phyloP scores from a whole-genome alignment of 2,888 invertebrate genomes.

The Brachyptera risi region DNA sequence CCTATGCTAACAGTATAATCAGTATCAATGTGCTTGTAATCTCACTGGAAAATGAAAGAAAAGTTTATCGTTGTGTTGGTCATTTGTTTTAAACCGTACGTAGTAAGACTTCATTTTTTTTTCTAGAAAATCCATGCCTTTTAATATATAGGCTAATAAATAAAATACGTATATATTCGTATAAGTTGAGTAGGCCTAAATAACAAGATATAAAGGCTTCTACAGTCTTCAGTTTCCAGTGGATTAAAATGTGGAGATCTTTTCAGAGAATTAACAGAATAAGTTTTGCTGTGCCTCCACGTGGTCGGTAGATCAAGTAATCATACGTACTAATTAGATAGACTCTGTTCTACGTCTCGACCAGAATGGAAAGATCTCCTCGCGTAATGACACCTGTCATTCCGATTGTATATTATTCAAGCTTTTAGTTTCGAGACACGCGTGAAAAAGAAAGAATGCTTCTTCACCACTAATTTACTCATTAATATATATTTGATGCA shows the following conservation, averaged over 20 bases:
- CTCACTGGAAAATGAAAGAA: slow-evolving; percentile 33
- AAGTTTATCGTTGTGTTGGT: too few relatives aligned
- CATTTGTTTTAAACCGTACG: background rate
- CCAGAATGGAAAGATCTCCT: slow-evolving; percentile 14
- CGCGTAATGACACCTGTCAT: background rate
- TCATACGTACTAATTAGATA: too few relatives aligned
- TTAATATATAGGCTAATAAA: too few relatives aligned
- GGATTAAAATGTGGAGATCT: slow-evolving; percentile 31
- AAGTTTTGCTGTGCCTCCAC: too few relatives aligned
- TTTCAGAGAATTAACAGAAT: slow-evolving; percentile 28
- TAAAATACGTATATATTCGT: too few relatives aligned
- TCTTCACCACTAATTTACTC: slow-evolving; percentile 8
- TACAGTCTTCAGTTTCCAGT: slow-evolving; percentile 30
- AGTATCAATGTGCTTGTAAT: slow-evolving; percentile 34
- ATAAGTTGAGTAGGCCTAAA: too few relatives aligned
- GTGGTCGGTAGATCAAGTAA: too few relatives aligned
- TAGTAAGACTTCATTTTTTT: background rate
- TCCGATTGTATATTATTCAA: slow-evolving; percentile 12
- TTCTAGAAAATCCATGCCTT: background rate
- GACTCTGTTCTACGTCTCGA: too few relatives aligned
- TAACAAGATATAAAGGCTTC: background rate
- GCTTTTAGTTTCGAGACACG: slow-evolving; percentile 17
- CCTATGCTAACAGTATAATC: slow-evolving; percentile 33
- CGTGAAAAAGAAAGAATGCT: slow-evolving; percentile 9
- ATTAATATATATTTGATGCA: background rate